Base-by-base conservation (phyloP, 2,113 vertebrate genomes). In the Aramus guarauna region DNA sequence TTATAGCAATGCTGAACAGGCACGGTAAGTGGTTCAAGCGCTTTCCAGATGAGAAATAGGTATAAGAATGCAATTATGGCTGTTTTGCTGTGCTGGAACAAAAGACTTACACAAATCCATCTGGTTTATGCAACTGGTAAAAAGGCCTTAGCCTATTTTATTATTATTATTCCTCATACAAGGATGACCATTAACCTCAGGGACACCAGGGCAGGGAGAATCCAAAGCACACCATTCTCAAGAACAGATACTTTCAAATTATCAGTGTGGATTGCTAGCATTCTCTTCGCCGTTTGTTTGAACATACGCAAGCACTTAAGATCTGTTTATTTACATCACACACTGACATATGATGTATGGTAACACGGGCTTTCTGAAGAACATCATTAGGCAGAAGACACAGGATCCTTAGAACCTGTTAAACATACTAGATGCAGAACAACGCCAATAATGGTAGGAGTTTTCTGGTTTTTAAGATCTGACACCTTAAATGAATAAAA, bases 181-280 rank as follows among this genome's bases (percentile, higher is more conserved):
- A 69, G 13, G 43, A 45, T 6, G 45, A 24, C 18, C 16, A 30
- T 8, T 48, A 64, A 82, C 27, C 10, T 75, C 39, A 50, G 9
- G 17, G 36, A 39, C 45, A 83, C 2, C 0, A 0, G 6, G 11
- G 6, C 4, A 7, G 13, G 19, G 6, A 11, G 9, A 59, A 75
- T 26, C 41, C 58, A 88, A 66, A 75, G n/a, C 50, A 60, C 21
- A 29, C 3, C 27, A 9, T 13, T 73, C 37, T 43, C n/a, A 26
- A 0, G 2, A 56, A 36, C 13, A 48, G 27, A 27, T 8, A 34
- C 15, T 26, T 79, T 30, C 0, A 41, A 22, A 53, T 9, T 9
- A 48, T 4, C 29, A 0, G 0, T 2, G 14, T 5, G 20, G 15
- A 73, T 6, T 21, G 26, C 22, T 60, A 48, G 27, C 5, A 9